phyloP scores from a whole-genome alignment of 2,888 invertebrate genomes.

The Chrysolina americana region DNA sequence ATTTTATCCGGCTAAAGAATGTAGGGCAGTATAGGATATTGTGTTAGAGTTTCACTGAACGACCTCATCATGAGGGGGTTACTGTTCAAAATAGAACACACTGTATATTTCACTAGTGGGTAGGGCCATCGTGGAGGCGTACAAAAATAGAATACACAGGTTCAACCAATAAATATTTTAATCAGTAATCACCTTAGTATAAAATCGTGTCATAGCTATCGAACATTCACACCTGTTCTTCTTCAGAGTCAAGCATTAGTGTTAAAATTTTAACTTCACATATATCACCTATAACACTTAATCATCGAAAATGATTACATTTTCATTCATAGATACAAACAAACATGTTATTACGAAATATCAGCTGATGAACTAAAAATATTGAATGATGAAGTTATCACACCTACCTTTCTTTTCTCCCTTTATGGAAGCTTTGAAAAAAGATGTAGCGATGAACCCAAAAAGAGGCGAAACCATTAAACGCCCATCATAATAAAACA shows the following conservation, averaged over 20 bases:
- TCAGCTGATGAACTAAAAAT: conserved; percentile 21
- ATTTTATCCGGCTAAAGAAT: no score
- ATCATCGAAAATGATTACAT: background rate
- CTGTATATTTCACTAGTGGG: no score
- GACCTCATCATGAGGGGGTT: no score
- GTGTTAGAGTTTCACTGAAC: no score
- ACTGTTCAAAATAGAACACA: no score
- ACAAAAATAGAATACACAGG: no score
- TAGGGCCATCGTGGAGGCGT: no score
- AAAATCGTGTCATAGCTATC: no score
- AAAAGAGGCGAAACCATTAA: conserved; percentile 40
- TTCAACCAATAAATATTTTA: no score
- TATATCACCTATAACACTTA: background rate
- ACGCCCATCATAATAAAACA: conserved; percentile 45
- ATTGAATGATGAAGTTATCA: conserved; percentile 37
- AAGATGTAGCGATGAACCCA: conserved; percentile 27
- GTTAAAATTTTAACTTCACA: background rate
- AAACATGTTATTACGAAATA: conserved; percentile 14
- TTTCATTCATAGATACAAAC: conserved; percentile 3
- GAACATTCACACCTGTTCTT: no score
- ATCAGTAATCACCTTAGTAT: no score
- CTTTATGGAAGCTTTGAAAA: conserved; percentile 20
- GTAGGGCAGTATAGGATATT: no score
- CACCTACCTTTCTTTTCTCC: conserved; percentile 20
- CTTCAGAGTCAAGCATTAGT: background rate